phyloP scores from a whole-genome alignment of 2,888 invertebrate genomes.

The Lymantria monacha region DNA sequence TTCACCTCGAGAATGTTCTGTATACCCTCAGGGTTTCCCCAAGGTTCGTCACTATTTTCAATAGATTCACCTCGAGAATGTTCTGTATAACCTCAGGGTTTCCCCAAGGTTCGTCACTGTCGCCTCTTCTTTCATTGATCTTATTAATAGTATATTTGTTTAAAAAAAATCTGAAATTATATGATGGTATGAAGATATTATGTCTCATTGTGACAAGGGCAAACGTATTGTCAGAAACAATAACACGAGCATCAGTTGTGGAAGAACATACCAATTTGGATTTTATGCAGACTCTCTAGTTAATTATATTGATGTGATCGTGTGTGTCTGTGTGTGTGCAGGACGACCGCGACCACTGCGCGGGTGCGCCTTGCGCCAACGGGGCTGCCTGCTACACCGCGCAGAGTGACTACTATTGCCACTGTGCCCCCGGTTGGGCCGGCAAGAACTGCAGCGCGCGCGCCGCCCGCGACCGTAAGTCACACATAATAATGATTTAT shows the following conservation, averaged over 20 bases:
- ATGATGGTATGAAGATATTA: no score
- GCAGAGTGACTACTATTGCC: conserved; percentile 94
- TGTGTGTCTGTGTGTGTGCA: conserved; percentile 50
- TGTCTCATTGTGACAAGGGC: no score
- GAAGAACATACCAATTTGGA: no score
- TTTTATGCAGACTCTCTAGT: no score
- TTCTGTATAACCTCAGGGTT: background rate
- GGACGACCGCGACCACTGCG: conserved; percentile 95
- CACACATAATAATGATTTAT: background rate
- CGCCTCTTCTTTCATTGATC: background rate
- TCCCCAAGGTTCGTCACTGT: background rate
- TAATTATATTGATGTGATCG: no score
- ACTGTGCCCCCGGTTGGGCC: conserved; percentile 93
- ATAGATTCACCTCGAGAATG: background rate
- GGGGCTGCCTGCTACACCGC: conserved; percentile 93
- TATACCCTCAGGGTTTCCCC: no score
- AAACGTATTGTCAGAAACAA: no score
- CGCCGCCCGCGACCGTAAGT: conserved; percentile 70
- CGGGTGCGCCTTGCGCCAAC: conserved; percentile 93
- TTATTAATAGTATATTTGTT: background rate
- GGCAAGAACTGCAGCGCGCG: conserved; percentile 91
- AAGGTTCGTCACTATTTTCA: no score
- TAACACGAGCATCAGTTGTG: no score
- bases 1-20: no score
- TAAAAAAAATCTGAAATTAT: no score